Evolutionary conservation across 2,797 vertebrate genomes (phyloP).

Genomic region (Gorsachius magnificus): DNA sequence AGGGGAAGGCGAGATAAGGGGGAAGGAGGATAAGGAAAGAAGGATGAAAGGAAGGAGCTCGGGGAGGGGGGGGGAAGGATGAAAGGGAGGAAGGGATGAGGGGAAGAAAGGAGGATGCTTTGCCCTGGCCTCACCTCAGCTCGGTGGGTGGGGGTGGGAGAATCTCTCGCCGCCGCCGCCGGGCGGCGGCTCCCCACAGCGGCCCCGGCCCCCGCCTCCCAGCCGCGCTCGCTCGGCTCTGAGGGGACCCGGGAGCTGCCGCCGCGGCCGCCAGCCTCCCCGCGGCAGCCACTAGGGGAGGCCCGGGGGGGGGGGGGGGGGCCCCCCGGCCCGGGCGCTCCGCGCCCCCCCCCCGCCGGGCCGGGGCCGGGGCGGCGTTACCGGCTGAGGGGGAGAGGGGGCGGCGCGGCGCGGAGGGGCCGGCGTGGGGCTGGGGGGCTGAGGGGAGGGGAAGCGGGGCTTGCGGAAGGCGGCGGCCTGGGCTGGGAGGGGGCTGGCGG

Average conservation of each 20-base stretch:
- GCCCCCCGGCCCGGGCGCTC: too few species aligned
- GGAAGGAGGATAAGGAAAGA: constrained; percentile 12
- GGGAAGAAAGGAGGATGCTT: constrained; percentile 70
- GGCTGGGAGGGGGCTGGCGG: too few species aligned
- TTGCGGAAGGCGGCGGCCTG: background rate
- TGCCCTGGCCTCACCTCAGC: constrained; percentile 78
- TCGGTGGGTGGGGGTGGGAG: constrained; percentile 64
- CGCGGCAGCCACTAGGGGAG: constrained; percentile 68
- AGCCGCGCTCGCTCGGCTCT: constrained; percentile 39
- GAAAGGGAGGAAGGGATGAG: constrained; percentile 43
- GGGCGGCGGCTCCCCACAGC: background rate
- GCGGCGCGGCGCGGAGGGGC: background rate
- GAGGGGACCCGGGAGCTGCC: background rate
- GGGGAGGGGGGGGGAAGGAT: background rate
- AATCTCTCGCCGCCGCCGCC: constrained; percentile 55
- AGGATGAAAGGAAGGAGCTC: constrained; percentile 38
- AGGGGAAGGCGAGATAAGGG: background rate
- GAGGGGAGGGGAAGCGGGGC: background rate
- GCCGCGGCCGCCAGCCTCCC: constrained; percentile 22
- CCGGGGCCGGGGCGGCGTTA: too few species aligned
- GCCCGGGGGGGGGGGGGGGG: background rate
- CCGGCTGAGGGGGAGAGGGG: background rate
- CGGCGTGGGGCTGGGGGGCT: background rate
- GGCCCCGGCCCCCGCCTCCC: background rate
- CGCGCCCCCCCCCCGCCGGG: too few species aligned